Evolutionary conservation across 1,140 invertebrate genomes (phyloP).

Genomic region (Tenebrio molitor): DNA sequence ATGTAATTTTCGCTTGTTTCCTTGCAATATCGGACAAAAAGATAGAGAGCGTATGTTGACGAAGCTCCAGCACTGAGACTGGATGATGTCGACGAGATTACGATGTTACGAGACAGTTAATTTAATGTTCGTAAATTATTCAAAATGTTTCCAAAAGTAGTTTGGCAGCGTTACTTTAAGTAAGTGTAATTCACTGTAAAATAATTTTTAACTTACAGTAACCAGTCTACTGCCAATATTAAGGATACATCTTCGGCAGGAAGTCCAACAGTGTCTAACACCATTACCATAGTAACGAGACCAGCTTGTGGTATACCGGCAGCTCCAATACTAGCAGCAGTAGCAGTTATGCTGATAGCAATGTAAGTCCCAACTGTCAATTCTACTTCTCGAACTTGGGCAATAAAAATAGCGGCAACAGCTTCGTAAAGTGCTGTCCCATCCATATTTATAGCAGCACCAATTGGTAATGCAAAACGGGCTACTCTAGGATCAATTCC

Average conservation of each 20-base stretch:
- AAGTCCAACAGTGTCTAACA: constrained; percentile 85
- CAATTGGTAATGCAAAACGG: constrained; percentile 88
- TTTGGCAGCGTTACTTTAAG: too few species aligned
- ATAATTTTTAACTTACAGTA: constrained; percentile 77
- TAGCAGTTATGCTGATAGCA: constrained; percentile 82
- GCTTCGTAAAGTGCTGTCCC: constrained; percentile 89
- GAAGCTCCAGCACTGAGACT: too few species aligned
- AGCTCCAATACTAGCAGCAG: constrained; percentile 89
- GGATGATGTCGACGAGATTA: too few species aligned
- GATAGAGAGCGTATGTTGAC: too few species aligned
- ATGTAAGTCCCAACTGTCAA: constrained; percentile 76
- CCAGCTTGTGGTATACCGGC: constrained; percentile 90
- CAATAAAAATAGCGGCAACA: constrained; percentile 87
- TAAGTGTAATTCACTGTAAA: too few species aligned
- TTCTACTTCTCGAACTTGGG: constrained; percentile 77
- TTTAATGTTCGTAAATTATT: too few species aligned
- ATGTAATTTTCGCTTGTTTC: too few species aligned
- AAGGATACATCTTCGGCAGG: constrained; percentile 85
- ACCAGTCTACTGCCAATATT: constrained; percentile 90
- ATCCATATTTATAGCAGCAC: constrained; percentile 90
- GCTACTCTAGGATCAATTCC: constrained; percentile 81
- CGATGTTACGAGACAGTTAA: too few species aligned
- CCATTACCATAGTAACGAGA: constrained; percentile 89
- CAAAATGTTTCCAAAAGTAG: too few species aligned
- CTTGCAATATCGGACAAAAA: too few species aligned